These are phyloP conservation scores for Pygmarrhopalites habei DNA, from an alignment of 1,140 invertebrate genomes.

Conservation along the genomic window DNA sequence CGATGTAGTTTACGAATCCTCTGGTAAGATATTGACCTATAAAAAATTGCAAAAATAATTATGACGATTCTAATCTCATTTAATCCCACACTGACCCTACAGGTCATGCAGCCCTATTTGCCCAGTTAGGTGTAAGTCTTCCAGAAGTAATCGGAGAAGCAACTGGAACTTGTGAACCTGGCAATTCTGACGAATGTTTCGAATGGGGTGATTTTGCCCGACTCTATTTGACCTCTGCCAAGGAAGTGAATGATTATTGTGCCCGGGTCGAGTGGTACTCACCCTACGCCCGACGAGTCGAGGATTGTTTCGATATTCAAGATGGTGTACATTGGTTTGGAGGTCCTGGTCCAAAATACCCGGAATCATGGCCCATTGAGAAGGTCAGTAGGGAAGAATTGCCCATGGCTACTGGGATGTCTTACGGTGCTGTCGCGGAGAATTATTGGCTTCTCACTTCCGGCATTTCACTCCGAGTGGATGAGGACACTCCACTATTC, in stretches of 20 bases:
- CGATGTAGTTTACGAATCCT: too few species aligned
- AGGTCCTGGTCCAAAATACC: conserved; percentile 31
- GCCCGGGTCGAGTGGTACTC: conserved; percentile 8
- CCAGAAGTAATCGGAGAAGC: neutral
- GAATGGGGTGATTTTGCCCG: conserved; percentile 14
- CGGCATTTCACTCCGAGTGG: conserved; percentile 57
- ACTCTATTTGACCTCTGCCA: conserved; percentile 7
- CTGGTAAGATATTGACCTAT: too few species aligned
- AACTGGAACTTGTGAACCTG: neutral
- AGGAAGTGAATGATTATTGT: neutral
- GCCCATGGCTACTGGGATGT: conserved; percentile 42
- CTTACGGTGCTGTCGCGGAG: conserved; percentile 54
- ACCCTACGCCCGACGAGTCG: conserved; percentile 13
- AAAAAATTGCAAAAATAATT: too few species aligned
- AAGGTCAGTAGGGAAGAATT: conserved; percentile 36
- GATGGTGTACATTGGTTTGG: conserved; percentile 12
- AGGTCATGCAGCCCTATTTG: neutral
- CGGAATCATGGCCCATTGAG: conserved; percentile 47
- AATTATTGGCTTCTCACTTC: conserved; percentile 67
- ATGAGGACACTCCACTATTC: conserved; percentile 58
- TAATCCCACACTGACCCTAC: too few species aligned
- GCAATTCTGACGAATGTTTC: neutral
- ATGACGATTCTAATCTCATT: too few species aligned
- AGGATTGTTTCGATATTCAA: conserved; percentile 17
- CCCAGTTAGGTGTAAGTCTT: neutral